Conservation (phyloP, 2,797 vertebrate species). For the Cryptoprocta ferox region DNA sequence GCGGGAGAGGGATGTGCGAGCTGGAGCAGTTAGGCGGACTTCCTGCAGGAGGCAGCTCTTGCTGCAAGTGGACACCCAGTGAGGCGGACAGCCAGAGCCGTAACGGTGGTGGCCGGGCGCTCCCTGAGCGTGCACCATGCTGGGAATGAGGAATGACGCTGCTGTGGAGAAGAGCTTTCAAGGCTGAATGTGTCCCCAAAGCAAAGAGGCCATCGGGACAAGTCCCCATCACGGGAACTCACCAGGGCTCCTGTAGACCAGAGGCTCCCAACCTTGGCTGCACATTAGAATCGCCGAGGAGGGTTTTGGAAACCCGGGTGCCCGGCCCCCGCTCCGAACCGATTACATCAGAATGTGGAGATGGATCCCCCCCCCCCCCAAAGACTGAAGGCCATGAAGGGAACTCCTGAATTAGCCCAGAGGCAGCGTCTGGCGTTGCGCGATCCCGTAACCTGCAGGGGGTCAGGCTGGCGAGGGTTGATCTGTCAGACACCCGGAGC, state of each 20-base stretch:
- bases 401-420: not conserved
- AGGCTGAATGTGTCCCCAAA: not conserved
- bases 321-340: not conserved
- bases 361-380: not conserved
- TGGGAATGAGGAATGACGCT: not conserved
- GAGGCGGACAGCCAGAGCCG: not conserved
- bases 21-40: not conserved
- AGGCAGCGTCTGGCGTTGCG: not conserved
- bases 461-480: fast-evolving
- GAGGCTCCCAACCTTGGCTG: not conserved
- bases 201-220: not conserved
- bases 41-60: not conserved
- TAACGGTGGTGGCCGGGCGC: fast-evolving
- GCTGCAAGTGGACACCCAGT: not conserved
- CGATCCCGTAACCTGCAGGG: no score
- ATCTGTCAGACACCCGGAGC: fast-evolving
- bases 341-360: fast-evolving
- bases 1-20: fast-evolving
- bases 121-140: not conserved
- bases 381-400: not conserved
- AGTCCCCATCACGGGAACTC: not conserved
- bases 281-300: not conserved
- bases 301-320: not conserved
- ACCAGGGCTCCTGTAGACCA: not conserved
- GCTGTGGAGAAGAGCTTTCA: not conserved